These are phyloP conservation scores for Xenops minutus DNA, from an alignment of 2,797 vertebrate species.

Conservation along the genomic window DNA sequence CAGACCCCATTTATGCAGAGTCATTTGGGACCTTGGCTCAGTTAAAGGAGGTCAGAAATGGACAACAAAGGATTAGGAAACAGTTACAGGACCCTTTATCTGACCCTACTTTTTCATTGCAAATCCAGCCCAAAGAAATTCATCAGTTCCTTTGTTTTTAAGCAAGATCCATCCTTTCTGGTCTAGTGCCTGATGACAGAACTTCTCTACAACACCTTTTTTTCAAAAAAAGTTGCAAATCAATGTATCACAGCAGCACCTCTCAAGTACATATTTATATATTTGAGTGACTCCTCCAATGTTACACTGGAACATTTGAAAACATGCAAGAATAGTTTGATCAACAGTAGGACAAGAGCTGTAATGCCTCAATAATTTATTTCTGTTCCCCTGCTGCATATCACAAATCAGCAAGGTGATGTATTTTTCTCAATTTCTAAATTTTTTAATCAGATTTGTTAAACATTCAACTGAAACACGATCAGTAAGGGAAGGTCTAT, in stretches of 20 bases:
- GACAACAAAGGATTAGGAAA: background rate
- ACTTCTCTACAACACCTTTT: background rate
- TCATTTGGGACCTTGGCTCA: background rate
- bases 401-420: slow-evolving; percentile 32
- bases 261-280: background rate
- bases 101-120: background rate
- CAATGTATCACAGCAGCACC: background rate
- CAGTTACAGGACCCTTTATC: background rate
- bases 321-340: background rate
- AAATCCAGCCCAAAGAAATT: background rate
- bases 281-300: background rate
- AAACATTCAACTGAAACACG: background rate
- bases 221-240: background rate
- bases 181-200: background rate
- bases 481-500: slow-evolving; percentile 27
- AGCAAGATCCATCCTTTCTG: background rate
- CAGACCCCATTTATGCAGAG: background rate
- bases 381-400: slow-evolving; percentile 12
- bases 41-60: background rate
- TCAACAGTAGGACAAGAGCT: background rate
- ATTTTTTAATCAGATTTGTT: slow-evolving; percentile 50
- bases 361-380: background rate
- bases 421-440: slow-evolving; percentile 8
- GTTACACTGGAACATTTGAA: background rate
- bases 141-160: background rate